phyloP scores from a whole-genome alignment of 2,797 vertebrate genomes.

The Varecia variegata region DNA sequence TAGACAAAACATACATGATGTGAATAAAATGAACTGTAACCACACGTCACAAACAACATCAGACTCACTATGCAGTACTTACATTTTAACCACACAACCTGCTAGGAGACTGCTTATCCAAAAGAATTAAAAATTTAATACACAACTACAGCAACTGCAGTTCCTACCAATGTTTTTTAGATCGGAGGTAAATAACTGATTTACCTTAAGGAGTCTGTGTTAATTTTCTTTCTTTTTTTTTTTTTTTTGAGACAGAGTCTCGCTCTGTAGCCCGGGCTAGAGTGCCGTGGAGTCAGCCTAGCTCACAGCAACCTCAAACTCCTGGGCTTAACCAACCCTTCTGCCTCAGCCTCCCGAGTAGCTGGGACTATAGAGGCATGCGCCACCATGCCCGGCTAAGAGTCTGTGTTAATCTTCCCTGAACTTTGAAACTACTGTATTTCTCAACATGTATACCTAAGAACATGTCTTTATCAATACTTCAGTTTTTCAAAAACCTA shows the following conservation, averaged over 20 bases:
- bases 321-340: no score
- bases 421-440: neutral
- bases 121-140: constrained; percentile 27
- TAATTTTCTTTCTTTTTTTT: neutral
- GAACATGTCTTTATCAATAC: neutral
- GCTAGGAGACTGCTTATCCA: neutral
- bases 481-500: neutral
- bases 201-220: neutral
- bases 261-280: no score
- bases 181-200: neutral
- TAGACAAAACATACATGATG: neutral
- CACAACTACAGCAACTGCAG: neutral
- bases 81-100: constrained; percentile 25
- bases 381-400: neutral
- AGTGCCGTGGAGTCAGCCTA: no score
- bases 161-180: neutral
- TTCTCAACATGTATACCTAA: neutral
- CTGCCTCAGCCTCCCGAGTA: no score
- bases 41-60: neutral
- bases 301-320: no score
- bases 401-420: neutral
- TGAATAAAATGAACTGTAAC: neutral
- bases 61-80: neutral
- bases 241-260: no score
- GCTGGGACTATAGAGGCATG: no score